Percentiles rank a stretch among this genome's conserved stretches.
These are phyloP conservation scores for Hyppa rectilinea DNA, from an alignment of 2,888 invertebrate genomes.

Conservation along the genomic window DNA sequence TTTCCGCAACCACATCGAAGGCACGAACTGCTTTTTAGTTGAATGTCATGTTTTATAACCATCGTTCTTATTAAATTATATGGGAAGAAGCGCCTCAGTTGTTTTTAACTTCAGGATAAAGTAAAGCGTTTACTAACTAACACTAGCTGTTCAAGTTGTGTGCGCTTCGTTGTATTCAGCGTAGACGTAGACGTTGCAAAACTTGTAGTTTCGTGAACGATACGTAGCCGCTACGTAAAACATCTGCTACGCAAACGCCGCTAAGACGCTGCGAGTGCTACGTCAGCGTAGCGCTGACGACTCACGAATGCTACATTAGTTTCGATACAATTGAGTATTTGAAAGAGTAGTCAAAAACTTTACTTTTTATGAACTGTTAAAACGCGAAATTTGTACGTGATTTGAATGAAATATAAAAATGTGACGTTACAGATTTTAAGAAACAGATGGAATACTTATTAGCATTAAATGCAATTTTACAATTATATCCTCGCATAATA, in stretches of 20 bases:
- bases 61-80: background rate
- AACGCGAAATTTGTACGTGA: no score
- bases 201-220: conserved; percentile 3
- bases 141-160: background rate
- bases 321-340: background rate
- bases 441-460: no score
- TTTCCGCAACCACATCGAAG: background rate
- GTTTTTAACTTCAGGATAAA: background rate
- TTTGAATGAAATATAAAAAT: no score
- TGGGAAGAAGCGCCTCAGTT: background rate
- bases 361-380: no score
- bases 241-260: conserved; percentile 9
- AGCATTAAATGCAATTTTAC: no score
- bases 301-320: background rate
- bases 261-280: conserved; percentile 6
- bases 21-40: background rate
- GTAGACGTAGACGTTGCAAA: background rate
- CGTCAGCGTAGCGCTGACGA: background rate
- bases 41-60: background rate
- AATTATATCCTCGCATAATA: no score
- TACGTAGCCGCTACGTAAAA: conserved; percentile 11
- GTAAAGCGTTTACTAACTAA: background rate
- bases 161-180: background rate
- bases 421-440: no score
- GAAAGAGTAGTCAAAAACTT: no score